Evolutionary conservation across 2,888 invertebrate species (phyloP), one percentile per base, ranked within the genome.

Genomic region (Sipha maydis): DNA sequence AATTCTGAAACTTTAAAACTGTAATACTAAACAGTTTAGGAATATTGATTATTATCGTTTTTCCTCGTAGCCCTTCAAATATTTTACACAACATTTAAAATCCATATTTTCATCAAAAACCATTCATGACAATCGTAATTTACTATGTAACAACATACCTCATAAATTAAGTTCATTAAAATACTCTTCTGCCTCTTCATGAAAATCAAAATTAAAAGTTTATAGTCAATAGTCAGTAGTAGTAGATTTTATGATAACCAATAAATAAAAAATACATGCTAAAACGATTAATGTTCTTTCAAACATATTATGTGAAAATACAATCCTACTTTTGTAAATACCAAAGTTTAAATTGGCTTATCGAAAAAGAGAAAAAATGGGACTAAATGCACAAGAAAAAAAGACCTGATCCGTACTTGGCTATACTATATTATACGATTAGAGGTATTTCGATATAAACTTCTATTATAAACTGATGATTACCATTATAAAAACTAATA

Each of bases 271-370:
- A 77, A 76, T n/a, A 77, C 25, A 85, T 38, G 71, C 25, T 48
- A 56, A 84, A 61, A 77, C 85, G 85, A 77, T 77, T 77, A 69
- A 77, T 69, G 77, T 85, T 67, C 77, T 21, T 85, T 67, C 85
- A 25, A 61, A 67, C 84, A 77, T 9, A 76, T 77, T 77, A 67
- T 85, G 77, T 48, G 85, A 85, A 85, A 77, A 85, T 76, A 76
- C 85, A 48, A 77, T 85, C 67, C 85, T 31, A 67, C 67, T 48
- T 77, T 85, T 25, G 85, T 61, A 31, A 77, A 85, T 77, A 67
- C 67, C 77, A 19, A 41, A 41, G 77, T 67, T 85, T 77, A 77
- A 48, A 85, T 85, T 85, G 77, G 85, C 85, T 85, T 85, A 85
- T 85, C 77, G 85, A 69, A 85, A 85, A 85, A 41, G 80, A 31